These are phyloP conservation scores for Camponotus fellah DNA, from an alignment of 2,888 invertebrate genomes.

Conservation along the genomic window DNA sequence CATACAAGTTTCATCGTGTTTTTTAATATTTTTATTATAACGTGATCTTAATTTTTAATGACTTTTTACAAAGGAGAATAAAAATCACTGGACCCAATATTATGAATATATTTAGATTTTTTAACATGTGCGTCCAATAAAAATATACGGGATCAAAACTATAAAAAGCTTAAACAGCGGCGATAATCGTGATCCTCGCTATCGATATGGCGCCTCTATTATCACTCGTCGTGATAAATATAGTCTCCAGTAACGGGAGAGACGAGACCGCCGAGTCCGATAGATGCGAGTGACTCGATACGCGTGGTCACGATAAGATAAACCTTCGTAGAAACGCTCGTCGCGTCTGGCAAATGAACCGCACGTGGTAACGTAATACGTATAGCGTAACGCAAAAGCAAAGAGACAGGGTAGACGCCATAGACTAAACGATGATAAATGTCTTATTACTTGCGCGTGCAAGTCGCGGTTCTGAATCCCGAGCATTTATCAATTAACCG, in stretches of 20 bases:
- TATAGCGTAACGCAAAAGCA: conserved; percentile 49
- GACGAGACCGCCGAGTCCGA: conserved; percentile 47
- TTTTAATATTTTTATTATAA: conserved; percentile 8
- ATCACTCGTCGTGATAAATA: conserved; percentile 42
- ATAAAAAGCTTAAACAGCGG: neutral
- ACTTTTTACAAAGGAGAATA: neutral
- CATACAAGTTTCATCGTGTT: neutral
- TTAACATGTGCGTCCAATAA: conserved; percentile 25
- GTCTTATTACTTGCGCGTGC: conserved; percentile 56
- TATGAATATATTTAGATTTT: conserved; percentile 1
- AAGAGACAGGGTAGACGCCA: conserved; percentile 17
- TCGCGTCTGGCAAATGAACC: conserved; percentile 73
- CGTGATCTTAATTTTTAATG: neutral
- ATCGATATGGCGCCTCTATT: conserved; percentile 43
- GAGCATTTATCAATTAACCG: conserved; percentile 43
- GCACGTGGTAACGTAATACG: conserved; percentile 67
- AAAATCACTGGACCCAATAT: neutral
- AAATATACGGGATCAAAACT: neutral
- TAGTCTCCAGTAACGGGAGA: conserved; percentile 43
- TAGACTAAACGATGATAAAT: conserved; percentile 67
- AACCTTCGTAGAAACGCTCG: conserved; percentile 70
- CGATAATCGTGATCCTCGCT: conserved; percentile 22
- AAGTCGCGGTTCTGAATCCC: neutral
- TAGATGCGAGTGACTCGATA: conserved; percentile 65
- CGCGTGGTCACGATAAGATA: conserved; percentile 67